Conservation (phyloP, 2,113 vertebrate genomes). For the Peromyscus maniculatus region DNA sequence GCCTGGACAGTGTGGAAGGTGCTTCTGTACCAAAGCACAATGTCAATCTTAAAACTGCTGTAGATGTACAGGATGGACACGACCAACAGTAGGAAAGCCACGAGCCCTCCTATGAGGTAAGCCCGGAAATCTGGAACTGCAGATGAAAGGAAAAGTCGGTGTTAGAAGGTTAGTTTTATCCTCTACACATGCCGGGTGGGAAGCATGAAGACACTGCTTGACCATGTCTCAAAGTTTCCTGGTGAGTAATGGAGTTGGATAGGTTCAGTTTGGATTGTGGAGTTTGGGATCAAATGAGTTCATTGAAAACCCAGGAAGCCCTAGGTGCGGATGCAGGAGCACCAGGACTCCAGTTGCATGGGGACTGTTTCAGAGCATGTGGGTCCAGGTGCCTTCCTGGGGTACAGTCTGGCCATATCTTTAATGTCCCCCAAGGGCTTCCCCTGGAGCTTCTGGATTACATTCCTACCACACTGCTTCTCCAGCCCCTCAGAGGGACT, state of each 20-base stretch:
- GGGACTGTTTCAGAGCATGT: background rate
- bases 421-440: background rate
- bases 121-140: conserved; percentile 66
- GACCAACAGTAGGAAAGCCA: background rate
- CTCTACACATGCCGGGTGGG: background rate
- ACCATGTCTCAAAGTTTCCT: background rate
- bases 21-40: conserved; percentile 79
- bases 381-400: too few species aligned
- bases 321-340: background rate
- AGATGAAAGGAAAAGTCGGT: background rate
- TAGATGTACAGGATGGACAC: background rate
- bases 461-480: background rate
- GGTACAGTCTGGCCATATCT: accelerated
- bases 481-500: background rate
- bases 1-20: conserved; percentile 15
- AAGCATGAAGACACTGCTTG: background rate
- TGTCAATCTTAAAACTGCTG: conserved; percentile 73
- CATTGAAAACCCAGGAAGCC: background rate
- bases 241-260: background rate
- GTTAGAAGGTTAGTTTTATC: background rate
- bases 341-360: accelerated
- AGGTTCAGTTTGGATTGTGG: background rate
- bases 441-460: background rate
- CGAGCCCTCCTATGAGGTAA: conserved; percentile 69
- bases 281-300: background rate